Conservation (phyloP, 2,113 vertebrate genomes). For the Oryzias celebensis region DNA sequence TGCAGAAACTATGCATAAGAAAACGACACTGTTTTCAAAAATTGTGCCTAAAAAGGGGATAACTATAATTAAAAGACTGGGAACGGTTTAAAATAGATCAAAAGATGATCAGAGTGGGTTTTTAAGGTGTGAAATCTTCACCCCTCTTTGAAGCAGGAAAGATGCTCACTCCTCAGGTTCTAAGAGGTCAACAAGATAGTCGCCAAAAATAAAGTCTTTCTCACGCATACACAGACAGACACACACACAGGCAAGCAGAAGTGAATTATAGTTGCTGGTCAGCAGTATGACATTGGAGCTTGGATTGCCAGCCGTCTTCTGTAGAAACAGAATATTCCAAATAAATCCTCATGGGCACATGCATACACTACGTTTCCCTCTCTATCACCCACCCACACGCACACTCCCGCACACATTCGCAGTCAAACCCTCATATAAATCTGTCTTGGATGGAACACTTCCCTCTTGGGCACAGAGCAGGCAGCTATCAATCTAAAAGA, state of each 20-base stretch:
- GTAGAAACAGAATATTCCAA: slow-evolving; percentile 59
- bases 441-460: slow-evolving; percentile 54
- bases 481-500: slow-evolving; percentile 63
- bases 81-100: too few relatives aligned
- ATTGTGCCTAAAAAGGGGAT: too few relatives aligned
- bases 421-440: slow-evolving; percentile 44
- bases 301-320: slow-evolving; percentile 50
- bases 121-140: too few relatives aligned
- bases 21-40: too few relatives aligned
- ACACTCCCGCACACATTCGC: neutral
- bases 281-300: slow-evolving; percentile 59
- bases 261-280: slow-evolving; percentile 65
- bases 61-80: too few relatives aligned
- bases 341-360: slow-evolving; percentile 56
- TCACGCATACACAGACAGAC: neutral
- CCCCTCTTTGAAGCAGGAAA: too few relatives aligned
- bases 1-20: too few relatives aligned
- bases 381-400: slow-evolving; percentile 1
- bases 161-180: too few relatives aligned
- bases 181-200: too few relatives aligned
- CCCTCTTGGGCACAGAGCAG: slow-evolving; percentile 44
- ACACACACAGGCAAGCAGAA: neutral
- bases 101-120: too few relatives aligned
- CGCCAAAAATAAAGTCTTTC: neutral
- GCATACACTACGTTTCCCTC: slow-evolving; percentile 5